Conservation (phyloP, 2,797 vertebrate genomes). For the Hoplostethus atlanticus region DNA sequence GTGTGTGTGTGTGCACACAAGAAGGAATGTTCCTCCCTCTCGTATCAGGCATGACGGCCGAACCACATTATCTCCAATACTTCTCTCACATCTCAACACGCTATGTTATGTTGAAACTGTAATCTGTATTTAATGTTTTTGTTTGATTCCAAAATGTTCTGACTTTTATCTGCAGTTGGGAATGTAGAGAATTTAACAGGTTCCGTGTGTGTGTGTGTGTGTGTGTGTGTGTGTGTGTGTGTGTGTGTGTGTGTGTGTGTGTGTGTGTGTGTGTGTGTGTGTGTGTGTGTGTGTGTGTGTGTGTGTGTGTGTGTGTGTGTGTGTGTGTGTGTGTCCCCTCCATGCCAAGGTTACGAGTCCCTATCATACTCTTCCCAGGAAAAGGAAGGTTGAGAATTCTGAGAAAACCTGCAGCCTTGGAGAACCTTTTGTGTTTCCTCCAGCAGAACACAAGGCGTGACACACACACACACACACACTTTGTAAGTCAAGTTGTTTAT, state of each 20-base stretch:
- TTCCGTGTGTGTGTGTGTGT: constrained; percentile 18
- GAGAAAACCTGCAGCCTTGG: constrained; percentile 20
- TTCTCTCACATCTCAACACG: neutral
- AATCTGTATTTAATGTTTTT: constrained; percentile 68
- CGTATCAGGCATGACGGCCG: neutral
- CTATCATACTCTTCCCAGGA: constrained; percentile 42
- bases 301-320: constrained; percentile 19
- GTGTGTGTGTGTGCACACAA: neutral
- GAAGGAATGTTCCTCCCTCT: constrained; percentile 28
- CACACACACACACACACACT: neutral
- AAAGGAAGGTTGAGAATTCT: constrained; percentile 46
- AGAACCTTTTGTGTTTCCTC: constrained; percentile 39
- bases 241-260: constrained; percentile 19
- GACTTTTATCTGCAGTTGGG: constrained; percentile 62
- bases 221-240: neutral
- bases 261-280: constrained; percentile 2
- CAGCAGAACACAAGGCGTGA: neutral
- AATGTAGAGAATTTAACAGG: constrained; percentile 26
- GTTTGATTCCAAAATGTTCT: constrained; percentile 67
- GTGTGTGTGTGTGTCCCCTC: constrained; percentile 16
- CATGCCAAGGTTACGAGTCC: constrained; percentile 57
- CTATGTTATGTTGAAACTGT: constrained; percentile 36
- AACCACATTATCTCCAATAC: neutral
- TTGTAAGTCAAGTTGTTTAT: too few species aligned
- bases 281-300: neutral